These are phyloP conservation scores for Nyleta sp. DNA, from an alignment of 2,888 invertebrate species.

Conservation along the genomic window DNA sequence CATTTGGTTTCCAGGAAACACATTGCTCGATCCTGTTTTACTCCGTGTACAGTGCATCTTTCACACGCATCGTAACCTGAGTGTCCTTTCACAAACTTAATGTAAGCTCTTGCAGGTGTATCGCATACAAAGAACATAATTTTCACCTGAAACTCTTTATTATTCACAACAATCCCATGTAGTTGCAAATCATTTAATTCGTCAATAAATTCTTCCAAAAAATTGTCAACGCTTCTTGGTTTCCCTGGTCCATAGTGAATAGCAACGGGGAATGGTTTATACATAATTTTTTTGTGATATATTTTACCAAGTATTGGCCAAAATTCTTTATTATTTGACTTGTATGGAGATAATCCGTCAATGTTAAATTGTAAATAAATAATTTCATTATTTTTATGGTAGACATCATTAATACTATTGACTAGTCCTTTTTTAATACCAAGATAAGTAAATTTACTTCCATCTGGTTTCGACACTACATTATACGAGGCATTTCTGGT, in stretches of 20 bases:
- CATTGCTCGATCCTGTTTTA: not conserved
- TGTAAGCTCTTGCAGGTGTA: conserved; percentile 42
- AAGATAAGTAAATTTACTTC: not conserved
- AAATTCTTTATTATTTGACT: not conserved
- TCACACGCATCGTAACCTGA: conserved; percentile 3
- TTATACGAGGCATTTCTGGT: not conserved
- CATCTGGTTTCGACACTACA: not conserved
- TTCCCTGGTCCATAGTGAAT: not conserved
- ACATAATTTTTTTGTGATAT: not conserved
- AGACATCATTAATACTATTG: not conserved
- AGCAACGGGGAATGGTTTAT: not conserved
- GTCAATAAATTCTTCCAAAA: not conserved
- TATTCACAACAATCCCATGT: not conserved
- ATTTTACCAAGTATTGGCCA: not conserved
- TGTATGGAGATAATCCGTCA: not conserved
- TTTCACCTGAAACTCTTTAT: not conserved
- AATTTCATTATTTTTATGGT: not conserved
- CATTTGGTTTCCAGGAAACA: not conserved
- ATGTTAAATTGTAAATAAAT: not conserved
- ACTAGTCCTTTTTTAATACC: not conserved
- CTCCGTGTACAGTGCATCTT: conserved; percentile 14
- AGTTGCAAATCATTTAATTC: not conserved
- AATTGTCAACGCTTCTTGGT: not conserved
- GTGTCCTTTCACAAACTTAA: conserved; percentile 16
- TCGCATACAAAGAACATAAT: conserved; percentile 53